A percentile compares a stretch with the other conserved stretches of the same genome.
Evolutionary conservation across 2,888 invertebrate species (phyloP).

Genomic region (Aricia artaxerxes): DNA sequence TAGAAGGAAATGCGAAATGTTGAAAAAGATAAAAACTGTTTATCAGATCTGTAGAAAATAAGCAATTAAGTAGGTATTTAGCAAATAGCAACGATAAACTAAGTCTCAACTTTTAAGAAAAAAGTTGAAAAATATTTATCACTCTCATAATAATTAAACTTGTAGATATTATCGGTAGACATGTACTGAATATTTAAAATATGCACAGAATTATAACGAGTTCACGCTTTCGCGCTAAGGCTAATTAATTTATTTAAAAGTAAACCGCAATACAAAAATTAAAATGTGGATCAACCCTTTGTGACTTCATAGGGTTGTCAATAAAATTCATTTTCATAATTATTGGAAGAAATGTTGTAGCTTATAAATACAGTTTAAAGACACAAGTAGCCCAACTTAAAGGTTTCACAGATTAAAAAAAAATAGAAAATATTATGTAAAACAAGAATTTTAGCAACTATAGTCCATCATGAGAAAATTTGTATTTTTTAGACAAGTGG

Average conservation of each 20-base stretch:
- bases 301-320: background rate
- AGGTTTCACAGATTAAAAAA: background rate
- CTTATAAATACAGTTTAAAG: background rate
- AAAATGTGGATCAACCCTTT: background rate
- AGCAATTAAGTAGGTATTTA: background rate
- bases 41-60: background rate
- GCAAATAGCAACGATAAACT: background rate
- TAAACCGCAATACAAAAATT: background rate
- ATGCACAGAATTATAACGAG: background rate
- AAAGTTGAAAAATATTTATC: background rate
- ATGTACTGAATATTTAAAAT: conserved; percentile 2
- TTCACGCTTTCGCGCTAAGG: conserved; percentile 3
- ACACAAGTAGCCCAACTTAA: background rate
- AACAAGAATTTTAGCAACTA: background rate
- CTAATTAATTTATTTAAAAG: background rate
- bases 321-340: background rate
- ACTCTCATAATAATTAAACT: background rate
- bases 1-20: background rate
- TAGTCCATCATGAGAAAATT: background rate
- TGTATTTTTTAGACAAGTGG: background rate
- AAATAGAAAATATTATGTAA: background rate
- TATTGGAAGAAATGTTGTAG: background rate
- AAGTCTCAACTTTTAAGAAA: background rate
- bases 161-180: background rate
- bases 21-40: background rate